Conservation (phyloP, 2,888 invertebrate genomes). For the Dromius quadrimaculatus region DNA sequence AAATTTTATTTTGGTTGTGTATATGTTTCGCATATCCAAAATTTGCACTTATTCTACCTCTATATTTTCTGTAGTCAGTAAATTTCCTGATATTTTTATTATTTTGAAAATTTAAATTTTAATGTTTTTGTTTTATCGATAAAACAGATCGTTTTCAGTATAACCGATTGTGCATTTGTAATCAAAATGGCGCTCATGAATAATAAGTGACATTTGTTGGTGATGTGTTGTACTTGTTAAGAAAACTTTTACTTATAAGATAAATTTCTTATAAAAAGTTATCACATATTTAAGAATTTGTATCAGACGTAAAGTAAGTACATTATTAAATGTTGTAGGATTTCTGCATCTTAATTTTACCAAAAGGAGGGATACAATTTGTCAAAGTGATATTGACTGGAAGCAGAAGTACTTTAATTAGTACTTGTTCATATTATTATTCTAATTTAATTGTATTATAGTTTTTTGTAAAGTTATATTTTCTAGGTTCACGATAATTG, state of each 20-base stretch:
- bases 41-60: too few species aligned
- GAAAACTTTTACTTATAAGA: constrained; percentile 21
- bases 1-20: too few species aligned
- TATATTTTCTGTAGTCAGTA: too few species aligned
- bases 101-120: too few species aligned
- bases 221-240: constrained; percentile 28
- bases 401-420: background rate
- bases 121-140: too few species aligned
- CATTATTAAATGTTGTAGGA: background rate
- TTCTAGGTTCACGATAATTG: too few species aligned
- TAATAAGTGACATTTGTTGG: constrained; percentile 41
- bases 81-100: too few species aligned
- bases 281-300: constrained; percentile 3
- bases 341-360: constrained; percentile 20
- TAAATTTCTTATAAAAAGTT: background rate
- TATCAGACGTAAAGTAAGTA: constrained; percentile 10
- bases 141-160: background rate
- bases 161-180: constrained; percentile 32
- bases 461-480: too few species aligned
- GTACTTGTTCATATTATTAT: constrained; percentile 18
- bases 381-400: constrained; percentile 11
- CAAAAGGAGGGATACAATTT: constrained; percentile 1
- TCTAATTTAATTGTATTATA: constrained; percentile 10
- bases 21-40: too few species aligned
- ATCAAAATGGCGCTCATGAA: constrained; percentile 39